Evolutionary conservation across 2,113 vertebrate species (phyloP).

Genomic region (Echinops telfairi): DNA sequence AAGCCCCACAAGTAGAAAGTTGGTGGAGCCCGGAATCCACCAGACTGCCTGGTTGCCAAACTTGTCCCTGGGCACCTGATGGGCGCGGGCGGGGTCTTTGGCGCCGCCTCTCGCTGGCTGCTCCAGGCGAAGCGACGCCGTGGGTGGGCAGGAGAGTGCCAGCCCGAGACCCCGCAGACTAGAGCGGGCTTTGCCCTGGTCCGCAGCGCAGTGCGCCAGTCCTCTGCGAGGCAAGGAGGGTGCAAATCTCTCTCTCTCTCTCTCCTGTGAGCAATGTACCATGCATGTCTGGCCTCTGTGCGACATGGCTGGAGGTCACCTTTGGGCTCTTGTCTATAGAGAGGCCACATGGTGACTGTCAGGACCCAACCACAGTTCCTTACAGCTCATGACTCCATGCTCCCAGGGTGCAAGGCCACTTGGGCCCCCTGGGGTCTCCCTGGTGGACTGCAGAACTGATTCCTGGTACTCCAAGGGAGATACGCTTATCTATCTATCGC

Average conservation of each 20-base stretch:
- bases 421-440: too few species aligned
- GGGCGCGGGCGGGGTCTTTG: background rate
- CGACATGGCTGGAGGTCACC: background rate
- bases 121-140: too few species aligned
- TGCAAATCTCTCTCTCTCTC: too few species aligned
- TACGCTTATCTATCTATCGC: background rate
- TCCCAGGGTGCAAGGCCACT: background rate
- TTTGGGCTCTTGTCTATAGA: background rate
- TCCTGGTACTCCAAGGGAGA: too few species aligned
- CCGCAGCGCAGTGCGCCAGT: slow-evolving; percentile 3
- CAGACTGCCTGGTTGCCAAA: background rate
- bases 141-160: background rate
- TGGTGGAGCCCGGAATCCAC: background rate
- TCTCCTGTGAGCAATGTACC: too few species aligned
- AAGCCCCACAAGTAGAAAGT: slow-evolving; percentile 41
- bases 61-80: background rate
- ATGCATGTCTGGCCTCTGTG: background rate
- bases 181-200: background rate
- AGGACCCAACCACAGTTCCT: background rate
- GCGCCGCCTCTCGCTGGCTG: background rate
- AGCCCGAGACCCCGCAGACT: background rate
- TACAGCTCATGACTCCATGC: background rate
- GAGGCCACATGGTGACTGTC: background rate
- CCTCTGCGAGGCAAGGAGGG: background rate
- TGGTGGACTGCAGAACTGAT: too few species aligned